Evolutionary conservation across 2,888 invertebrate genomes (phyloP).

Genomic region (Germaria angustata): DNA sequence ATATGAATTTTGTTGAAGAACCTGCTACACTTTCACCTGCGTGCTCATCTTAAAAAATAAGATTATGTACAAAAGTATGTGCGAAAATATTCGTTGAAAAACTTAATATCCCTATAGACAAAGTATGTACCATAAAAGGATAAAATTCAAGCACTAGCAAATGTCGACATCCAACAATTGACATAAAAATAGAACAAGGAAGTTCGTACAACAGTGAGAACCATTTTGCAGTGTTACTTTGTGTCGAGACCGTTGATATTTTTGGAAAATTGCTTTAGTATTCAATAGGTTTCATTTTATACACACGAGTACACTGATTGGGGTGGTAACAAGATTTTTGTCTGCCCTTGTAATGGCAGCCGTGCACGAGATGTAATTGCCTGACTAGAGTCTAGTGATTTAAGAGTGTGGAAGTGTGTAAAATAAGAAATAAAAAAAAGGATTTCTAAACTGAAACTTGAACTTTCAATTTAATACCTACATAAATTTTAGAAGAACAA

Average conservation of each 20-base stretch:
- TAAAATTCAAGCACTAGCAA: background rate
- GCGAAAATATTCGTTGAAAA: background rate
- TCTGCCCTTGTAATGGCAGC: conserved; percentile 1
- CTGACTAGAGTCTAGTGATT: conserved; percentile 19
- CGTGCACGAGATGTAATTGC: conserved; percentile 9
- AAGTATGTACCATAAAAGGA: background rate
- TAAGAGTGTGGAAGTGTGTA: background rate
- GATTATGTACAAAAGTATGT: background rate
- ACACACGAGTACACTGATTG: background rate
- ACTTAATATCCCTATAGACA: background rate
- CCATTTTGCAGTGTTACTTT: background rate
- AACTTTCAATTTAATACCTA: background rate
- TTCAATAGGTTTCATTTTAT: conserved; percentile 40
- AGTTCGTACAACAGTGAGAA: background rate
- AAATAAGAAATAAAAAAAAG: background rate
- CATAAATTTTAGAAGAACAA: background rate
- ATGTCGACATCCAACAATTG: background rate
- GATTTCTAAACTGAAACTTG: background rate
- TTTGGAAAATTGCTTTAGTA: conserved; percentile 66
- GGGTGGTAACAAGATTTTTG: conserved; percentile 25
- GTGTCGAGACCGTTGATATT: conserved; percentile 65
- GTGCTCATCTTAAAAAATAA: background rate
- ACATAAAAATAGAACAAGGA: background rate
- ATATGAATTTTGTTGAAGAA: no score
- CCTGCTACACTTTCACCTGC: background rate